Evolutionary conservation across 2,113 vertebrate species (phyloP).

Genomic region (Alligator mississippiensis): DNA sequence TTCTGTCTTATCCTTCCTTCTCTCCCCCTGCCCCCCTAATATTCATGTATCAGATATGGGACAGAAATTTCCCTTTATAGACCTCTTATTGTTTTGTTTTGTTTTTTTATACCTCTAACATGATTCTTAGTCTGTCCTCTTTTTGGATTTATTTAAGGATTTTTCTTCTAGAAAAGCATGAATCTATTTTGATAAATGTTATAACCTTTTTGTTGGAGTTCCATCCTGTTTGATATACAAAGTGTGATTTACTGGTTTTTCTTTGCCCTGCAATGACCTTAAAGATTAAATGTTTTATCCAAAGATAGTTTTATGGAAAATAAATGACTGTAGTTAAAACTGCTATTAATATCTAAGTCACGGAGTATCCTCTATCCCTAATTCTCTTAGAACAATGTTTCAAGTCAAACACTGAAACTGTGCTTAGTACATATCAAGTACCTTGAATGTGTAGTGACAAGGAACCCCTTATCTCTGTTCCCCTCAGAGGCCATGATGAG

Average conservation of each 20-base stretch:
- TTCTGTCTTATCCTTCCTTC: background rate
- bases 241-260: background rate
- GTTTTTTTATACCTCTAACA: background rate
- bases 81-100: background rate
- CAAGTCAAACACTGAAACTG: background rate
- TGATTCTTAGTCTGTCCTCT: background rate
- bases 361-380: background rate
- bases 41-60: background rate
- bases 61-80: background rate
- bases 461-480: background rate
- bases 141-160: background rate
- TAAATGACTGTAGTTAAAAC: background rate
- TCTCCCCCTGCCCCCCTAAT: background rate
- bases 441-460: background rate
- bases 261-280: background rate
- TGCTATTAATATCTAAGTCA: background rate
- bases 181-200: background rate
- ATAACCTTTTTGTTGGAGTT: background rate
- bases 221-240: background rate
- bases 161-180: background rate
- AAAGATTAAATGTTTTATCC: background rate
- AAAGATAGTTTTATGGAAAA: background rate
- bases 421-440: background rate
- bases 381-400: background rate
- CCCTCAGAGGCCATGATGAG: background rate